Evolutionary conservation across 2,113 vertebrate species (phyloP).

Genomic region (Orcinus orca): DNA sequence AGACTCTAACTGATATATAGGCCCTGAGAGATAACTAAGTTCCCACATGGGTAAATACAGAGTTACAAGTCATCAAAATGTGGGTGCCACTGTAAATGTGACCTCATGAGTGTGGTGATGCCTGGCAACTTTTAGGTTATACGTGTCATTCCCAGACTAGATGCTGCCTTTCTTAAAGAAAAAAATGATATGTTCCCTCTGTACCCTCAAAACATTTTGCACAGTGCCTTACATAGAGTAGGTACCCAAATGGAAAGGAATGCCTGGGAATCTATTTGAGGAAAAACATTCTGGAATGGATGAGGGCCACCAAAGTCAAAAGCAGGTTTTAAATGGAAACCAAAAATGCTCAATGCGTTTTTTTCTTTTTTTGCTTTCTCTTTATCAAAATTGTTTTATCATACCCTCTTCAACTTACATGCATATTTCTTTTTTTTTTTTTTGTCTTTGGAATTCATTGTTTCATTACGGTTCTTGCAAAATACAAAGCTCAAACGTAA

Average conservation of each 20-base stretch:
- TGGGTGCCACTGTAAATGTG: not conserved
- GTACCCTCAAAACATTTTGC: not conserved
- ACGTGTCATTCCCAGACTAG: not conserved
- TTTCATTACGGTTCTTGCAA: conserved; percentile 80
- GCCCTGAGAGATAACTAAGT: not conserved
- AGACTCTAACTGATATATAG: not conserved
- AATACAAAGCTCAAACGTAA: conserved; percentile 80
- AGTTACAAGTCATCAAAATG: not conserved
- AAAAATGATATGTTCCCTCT: not conserved
- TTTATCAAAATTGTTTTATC: not conserved
- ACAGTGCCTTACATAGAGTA: not conserved
- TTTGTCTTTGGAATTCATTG: conserved; percentile 80
- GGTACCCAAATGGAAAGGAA: not conserved
- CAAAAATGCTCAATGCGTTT: not conserved
- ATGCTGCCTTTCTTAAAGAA: not conserved
- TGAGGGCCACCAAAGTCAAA: not conserved
- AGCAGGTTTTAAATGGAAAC: not conserved
- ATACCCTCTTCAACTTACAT: not conserved
- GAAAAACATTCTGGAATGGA: not conserved
- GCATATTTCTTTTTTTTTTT: not conserved
- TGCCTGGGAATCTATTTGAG: not conserved
- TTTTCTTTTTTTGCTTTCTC: not conserved
- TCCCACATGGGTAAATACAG: not conserved
- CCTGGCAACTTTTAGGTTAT: not conserved
- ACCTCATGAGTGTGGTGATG: not conserved